Base-by-base conservation (phyloP, 2,888 invertebrate species). In the Liodrosophila aerea region DNA sequence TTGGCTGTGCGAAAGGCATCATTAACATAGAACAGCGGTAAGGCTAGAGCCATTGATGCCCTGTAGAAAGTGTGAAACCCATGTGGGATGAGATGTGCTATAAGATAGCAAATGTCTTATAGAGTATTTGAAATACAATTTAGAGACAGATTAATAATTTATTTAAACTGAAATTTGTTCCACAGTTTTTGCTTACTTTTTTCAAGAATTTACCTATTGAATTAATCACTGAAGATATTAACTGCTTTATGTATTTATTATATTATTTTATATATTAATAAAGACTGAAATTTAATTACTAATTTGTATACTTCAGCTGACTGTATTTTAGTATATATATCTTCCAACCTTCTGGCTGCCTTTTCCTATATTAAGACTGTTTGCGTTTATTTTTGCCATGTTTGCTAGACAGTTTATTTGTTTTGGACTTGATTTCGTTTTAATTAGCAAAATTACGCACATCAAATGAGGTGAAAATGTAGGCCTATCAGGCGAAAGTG, bases 401-500 rank as follows among this genome's bases (percentile, higher is more conserved):
- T 18, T 49, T 54, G 31, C 54, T 51, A 65, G 66, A 69, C 73
- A 73, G 31, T 40, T 52, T 75, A 74, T 64, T 22, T 49, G 50
- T 53, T 61, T 64, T 64, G 76, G 72, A 66, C 83, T 78, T 82
- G 85, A 85, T 77, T 85, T 78, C 46, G 52, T 82, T 85, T 78
- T 77, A 82, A 85, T 77, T 71, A 56, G 46, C 43, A 58, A 56
- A 59, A 50, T 67, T 60, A 50, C 51, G 15, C 71, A 52, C 39
- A 51, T 11, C 5, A 58, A 62, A 75, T 52, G 40, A 77, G 52
- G 50, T 76, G 64, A 63, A 52, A 68, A 81, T 69, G 51, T 57
- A 13, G 15, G 36, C 53, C 47, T 65, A 61, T 71, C 57, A 53
- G 16, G 11, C 16, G 8, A 27, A 27, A 7, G 30, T 3, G 16